A percentile compares a stretch with the other conserved stretches of the same genome.
Evolutionary conservation across 37 sponge, comb jelly and placozoan species (phyloP).

Genomic region (Spongilla lacustris): DNA sequence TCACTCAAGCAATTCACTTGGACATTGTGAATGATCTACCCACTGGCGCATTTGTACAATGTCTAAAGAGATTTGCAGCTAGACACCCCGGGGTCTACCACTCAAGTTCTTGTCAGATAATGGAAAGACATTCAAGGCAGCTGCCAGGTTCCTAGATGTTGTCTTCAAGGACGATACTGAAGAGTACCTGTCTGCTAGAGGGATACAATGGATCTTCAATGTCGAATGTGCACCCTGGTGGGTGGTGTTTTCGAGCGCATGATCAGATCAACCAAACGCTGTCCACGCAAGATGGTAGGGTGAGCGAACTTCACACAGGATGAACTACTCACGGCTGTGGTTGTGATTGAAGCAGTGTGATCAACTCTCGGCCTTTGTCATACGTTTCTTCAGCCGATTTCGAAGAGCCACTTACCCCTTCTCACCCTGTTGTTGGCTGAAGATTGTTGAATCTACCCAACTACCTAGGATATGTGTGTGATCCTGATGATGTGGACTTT

Average conservation of each 20-base stretch:
- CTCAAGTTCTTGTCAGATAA: conserved; percentile 19
- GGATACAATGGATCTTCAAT: conserved; percentile 40
- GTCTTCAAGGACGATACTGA: neutral
- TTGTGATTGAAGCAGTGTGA: conserved; percentile 8
- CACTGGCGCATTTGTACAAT: conserved; percentile 9
- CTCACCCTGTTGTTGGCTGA: neutral
- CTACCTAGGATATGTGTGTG: neutral
- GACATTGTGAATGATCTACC: conserved; percentile 22
- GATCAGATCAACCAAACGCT: conserved; percentile 14
- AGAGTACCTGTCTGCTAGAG: conserved; percentile 2
- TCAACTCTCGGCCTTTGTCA: neutral
- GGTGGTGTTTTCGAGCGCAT: neutral
- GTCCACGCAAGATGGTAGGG: conserved; percentile 3
- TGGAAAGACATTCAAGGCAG: conserved; percentile 29
- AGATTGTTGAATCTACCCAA: conserved; percentile 6
- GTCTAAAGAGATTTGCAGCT: conserved; percentile 22
- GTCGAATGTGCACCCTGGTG: conserved; percentile 37
- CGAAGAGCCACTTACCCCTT: neutral
- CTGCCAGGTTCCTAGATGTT: no score
- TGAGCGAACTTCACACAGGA: neutral
- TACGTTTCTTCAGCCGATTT: neutral
- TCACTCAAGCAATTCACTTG: conserved; percentile 18
- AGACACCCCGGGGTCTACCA: conserved; percentile 14
- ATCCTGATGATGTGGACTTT: conserved; percentile 8
- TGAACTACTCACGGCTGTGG: neutral